Conservation (phyloP, 2,113 vertebrate genomes). For the Carlito syrichta region DNA sequence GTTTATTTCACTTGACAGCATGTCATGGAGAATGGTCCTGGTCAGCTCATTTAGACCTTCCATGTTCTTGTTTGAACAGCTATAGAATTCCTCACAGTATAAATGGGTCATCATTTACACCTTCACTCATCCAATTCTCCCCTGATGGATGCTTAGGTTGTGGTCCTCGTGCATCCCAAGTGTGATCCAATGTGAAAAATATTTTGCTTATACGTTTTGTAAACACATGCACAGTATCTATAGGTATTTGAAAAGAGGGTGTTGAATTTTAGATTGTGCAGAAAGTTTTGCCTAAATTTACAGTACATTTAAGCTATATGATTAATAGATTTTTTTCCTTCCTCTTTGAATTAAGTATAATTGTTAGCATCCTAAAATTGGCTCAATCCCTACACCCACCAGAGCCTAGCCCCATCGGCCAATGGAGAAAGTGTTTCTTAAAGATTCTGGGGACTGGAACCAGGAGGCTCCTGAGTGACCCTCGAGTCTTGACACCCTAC, state of each 20-base stretch:
- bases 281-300: background rate
- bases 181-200: background rate
- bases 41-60: background rate
- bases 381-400: background rate
- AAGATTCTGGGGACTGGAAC: background rate
- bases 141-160: background rate
- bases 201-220: background rate
- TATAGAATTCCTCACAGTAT: background rate
- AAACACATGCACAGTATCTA: background rate
- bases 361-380: background rate
- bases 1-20: background rate
- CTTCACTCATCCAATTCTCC: background rate
- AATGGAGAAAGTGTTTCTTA: background rate
- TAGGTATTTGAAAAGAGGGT: background rate
- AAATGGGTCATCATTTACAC: background rate
- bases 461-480: background rate
- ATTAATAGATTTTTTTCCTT: background rate
- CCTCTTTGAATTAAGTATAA: background rate
- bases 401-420: background rate
- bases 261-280: background rate
- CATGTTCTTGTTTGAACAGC: background rate
- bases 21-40: background rate
- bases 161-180: background rate
- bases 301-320: background rate
- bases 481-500: background rate